A percentile compares a stretch with the other conserved stretches of the same genome.
phyloP scores from a whole-genome alignment of 2,797 vertebrate genomes.

The Peromyscus eremicus region DNA sequence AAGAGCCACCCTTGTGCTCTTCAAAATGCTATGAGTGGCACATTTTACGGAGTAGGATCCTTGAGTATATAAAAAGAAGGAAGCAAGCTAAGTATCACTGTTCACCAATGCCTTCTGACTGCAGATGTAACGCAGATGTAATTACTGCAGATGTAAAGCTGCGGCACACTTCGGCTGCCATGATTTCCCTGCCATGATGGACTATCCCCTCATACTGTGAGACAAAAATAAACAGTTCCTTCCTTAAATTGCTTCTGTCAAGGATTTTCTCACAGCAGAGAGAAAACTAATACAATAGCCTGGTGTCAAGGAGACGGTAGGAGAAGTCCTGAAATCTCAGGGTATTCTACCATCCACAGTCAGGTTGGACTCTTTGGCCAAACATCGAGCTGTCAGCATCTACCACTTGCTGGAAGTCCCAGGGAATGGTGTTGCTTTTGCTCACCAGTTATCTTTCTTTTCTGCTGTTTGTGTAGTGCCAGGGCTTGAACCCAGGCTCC shows the following conservation, averaged over 20 bases:
- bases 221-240: neutral
- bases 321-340: neutral
- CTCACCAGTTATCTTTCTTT: neutral
- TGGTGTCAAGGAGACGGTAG: neutral
- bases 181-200: neutral
- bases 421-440: neutral
- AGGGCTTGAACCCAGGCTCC: neutral
- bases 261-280: neutral
- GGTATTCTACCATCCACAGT: neutral
- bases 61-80: too few species aligned
- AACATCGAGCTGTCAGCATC: neutral
- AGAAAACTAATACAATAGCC: neutral
- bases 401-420: neutral
- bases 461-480: neutral
- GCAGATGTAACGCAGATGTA: neutral
- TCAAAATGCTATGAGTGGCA: too few species aligned
- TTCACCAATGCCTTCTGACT: neutral
- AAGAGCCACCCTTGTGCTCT: neutral
- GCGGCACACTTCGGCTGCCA: neutral
- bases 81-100: neutral
- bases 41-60: neutral
- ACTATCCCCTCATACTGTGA: neutral
- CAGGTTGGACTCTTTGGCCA: neutral
- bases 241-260: neutral
- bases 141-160: neutral